These are phyloP conservation scores for Atherinomorus stipes DNA, from an alignment of 2,113 vertebrate genomes.

Conservation along the genomic window DNA sequence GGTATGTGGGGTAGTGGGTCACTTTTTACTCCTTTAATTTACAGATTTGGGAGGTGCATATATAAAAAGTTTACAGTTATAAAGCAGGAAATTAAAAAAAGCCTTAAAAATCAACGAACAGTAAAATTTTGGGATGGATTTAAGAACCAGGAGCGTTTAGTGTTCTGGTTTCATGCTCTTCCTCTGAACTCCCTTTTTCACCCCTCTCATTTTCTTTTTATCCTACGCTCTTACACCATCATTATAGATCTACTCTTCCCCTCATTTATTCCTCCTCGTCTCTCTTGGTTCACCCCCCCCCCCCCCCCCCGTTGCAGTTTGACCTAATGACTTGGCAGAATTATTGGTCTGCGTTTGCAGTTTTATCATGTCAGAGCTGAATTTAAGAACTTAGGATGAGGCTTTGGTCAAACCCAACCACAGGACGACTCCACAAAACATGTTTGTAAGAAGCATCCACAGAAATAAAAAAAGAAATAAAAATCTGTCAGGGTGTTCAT, in stretches of 20 bases:
- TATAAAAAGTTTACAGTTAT: not conserved
- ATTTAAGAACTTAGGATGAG: not conserved
- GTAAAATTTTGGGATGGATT: not conserved
- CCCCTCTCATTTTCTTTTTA: not conserved
- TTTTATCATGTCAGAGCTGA: slow-evolving; percentile 43
- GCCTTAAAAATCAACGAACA: no score
- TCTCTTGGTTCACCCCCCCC: slow-evolving; percentile 45
- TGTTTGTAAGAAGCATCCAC: no score
- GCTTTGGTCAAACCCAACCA: slow-evolving; percentile 1
- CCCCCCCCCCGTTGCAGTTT: slow-evolving; percentile 52
- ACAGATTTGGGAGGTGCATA: no score
- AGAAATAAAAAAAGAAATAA: no score
- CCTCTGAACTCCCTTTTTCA: not conserved
- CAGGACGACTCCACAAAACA: slow-evolving; percentile 21
- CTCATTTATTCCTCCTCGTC: slow-evolving; percentile 1
- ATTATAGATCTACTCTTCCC: not conserved
- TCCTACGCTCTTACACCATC: not conserved
- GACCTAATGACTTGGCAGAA: slow-evolving; percentile 71
- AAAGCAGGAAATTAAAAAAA: no score
- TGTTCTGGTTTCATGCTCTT: not conserved
- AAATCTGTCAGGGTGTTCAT: no score
- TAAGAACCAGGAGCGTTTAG: not conserved
- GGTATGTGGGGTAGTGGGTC: no score
- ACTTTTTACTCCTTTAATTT: no score
- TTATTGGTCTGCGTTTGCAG: slow-evolving; percentile 62